These are phyloP conservation scores for Nephrocerus scutellatus DNA, from an alignment of 2,888 invertebrate species.

Conservation along the genomic window DNA sequence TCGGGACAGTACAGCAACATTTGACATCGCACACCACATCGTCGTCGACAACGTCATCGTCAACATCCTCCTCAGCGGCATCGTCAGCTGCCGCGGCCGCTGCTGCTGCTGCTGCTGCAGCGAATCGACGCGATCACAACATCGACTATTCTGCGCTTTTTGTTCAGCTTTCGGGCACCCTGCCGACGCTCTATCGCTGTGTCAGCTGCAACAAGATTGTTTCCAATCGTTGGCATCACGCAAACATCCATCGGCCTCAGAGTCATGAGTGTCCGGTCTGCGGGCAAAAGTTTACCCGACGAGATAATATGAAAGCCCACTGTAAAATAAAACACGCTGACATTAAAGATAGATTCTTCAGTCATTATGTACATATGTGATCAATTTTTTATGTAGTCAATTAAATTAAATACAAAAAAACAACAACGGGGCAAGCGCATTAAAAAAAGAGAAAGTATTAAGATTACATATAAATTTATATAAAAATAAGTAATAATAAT, in stretches of 20 bases:
- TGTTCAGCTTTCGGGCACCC: conserved; percentile 46
- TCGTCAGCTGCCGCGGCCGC: conserved; percentile 34
- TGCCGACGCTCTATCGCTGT: conserved; percentile 53
- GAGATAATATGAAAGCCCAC: conserved; percentile 60
- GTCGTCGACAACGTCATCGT: conserved; percentile 24
- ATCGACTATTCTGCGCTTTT: conserved; percentile 48
- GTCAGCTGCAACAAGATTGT: conserved; percentile 57
- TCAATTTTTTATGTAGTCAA: conserved; percentile 46
- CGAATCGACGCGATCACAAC: conserved; percentile 47
- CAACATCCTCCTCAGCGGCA: conserved; percentile 29
- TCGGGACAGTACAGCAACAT: conserved; percentile 27
- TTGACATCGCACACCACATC: conserved; percentile 21
- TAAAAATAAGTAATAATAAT: neutral
- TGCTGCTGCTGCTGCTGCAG: conserved; percentile 38
- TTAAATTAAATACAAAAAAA: conserved; percentile 24
- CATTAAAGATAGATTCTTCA: conserved; percentile 48
- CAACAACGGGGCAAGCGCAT: conserved; percentile 4
- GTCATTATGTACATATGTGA: conserved; percentile 50
- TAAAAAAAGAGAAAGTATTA: conserved; percentile 8
- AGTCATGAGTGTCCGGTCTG: conserved; percentile 56
- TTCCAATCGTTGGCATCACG: conserved; percentile 58
- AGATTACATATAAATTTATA: conserved; percentile 1
- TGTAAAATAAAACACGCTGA: conserved; percentile 55
- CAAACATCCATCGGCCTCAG: conserved; percentile 55
- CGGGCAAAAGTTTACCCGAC: conserved; percentile 55